These are phyloP conservation scores for Nasalis larvatus DNA, from an alignment of 2,113 vertebrate genomes.

Conservation along the genomic window DNA sequence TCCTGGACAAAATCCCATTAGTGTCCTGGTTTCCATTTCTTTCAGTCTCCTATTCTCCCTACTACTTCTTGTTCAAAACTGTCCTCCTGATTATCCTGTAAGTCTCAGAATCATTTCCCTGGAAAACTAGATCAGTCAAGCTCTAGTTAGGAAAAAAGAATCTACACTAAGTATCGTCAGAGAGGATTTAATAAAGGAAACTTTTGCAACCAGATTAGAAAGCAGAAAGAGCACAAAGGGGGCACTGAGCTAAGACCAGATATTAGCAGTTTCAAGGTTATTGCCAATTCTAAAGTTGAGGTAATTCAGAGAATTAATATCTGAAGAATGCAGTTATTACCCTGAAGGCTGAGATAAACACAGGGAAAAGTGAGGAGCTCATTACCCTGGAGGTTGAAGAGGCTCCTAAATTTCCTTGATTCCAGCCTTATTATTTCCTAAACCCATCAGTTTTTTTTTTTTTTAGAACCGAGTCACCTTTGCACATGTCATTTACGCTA, in stretches of 20 bases:
- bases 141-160: not conserved
- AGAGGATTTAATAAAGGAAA: not conserved
- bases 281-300: not conserved
- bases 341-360: not conserved
- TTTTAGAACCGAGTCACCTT: not conserved
- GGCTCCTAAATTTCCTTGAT: not conserved
- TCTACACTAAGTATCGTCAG: not conserved
- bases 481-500: not conserved
- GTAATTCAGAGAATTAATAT: not conserved
- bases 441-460: not conserved
- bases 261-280: not conserved
- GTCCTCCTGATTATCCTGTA: not conserved
- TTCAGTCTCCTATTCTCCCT: not conserved
- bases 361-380: not conserved
- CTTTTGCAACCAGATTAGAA: not conserved
- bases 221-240: not conserved
- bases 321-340: not conserved
- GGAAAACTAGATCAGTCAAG: not conserved
- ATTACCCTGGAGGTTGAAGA: not conserved
- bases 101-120: not conserved
- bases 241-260: not conserved
- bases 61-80: not conserved
- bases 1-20: not conserved
- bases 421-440: not conserved
- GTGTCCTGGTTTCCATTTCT: not conserved